These are phyloP conservation scores for Steinernema carpocapsae DNA, from an alignment of 2,888 invertebrate genomes.

Conservation along the genomic window DNA sequence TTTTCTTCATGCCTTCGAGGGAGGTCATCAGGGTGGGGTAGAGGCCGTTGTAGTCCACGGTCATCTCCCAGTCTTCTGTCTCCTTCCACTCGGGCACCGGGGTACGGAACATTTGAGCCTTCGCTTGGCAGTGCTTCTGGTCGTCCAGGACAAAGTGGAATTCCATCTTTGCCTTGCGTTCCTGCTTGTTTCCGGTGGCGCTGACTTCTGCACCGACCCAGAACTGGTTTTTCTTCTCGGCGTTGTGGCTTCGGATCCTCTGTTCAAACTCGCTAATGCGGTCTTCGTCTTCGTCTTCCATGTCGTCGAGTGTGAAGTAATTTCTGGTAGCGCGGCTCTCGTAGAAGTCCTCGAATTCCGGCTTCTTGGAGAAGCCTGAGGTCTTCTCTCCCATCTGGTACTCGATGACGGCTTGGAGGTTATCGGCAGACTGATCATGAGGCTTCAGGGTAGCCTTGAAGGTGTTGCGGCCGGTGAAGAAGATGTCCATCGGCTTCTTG, in stretches of 20 bases:
- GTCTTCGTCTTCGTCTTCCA: neutral
- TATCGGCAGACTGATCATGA: neutral
- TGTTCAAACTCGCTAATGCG: neutral
- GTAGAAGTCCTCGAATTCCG: conserved; percentile 8
- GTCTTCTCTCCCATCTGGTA: neutral
- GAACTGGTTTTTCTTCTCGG: neutral
- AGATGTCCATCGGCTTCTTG: neutral
- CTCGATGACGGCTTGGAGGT: neutral
- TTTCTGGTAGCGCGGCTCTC: neutral
- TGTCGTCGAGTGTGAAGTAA: neutral
- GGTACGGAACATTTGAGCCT: neutral
- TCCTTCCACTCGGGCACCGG: conserved; percentile 4
- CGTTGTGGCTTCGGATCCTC: neutral
- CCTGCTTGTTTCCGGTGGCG: neutral
- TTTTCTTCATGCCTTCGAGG: neutral
- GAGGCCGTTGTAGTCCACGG: neutral
- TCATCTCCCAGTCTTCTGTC: neutral
- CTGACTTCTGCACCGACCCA: neutral
- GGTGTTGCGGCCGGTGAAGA: conserved; percentile 10
- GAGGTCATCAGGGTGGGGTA: neutral
- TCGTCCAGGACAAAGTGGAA: neutral
- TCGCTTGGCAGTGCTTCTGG: neutral
- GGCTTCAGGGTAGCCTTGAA: neutral
- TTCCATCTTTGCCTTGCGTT: neutral
- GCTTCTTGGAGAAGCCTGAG: neutral